These are phyloP conservation scores for Hipposideros armiger DNA, from an alignment of 2,113 vertebrate species.

Conservation along the genomic window DNA sequence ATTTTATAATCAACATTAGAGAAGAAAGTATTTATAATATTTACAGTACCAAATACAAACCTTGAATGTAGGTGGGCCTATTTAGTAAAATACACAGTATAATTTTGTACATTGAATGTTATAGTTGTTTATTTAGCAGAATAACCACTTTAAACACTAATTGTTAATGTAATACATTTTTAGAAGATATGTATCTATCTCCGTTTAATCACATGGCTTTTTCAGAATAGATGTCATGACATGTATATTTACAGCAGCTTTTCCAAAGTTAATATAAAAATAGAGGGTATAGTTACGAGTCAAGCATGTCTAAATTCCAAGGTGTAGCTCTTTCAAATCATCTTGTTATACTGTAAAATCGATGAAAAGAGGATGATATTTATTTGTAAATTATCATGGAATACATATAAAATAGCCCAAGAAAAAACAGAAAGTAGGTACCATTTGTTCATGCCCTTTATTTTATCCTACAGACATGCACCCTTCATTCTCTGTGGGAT, in stretches of 20 bases:
- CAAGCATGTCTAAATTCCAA: not conserved
- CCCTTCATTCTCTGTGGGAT: not conserved
- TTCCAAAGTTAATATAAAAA: not conserved
- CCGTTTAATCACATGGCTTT: not conserved
- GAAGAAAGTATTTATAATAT: not conserved
- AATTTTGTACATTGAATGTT: not conserved
- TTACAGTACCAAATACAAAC: slow-evolving; percentile 14
- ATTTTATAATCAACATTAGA: not conserved
- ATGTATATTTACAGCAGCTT: not conserved
- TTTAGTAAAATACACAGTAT: not conserved
- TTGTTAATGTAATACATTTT: not conserved
- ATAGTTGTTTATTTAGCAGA: not conserved
- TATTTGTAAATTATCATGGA: not conserved
- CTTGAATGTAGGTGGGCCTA: not conserved
- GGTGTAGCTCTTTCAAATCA: not conserved
- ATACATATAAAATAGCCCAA: not conserved
- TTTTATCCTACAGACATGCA: not conserved
- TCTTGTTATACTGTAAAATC: not conserved
- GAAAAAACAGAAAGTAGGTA: not conserved
- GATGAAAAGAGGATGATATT: not conserved
- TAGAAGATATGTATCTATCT: accelerated
- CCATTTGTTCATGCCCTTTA: not conserved
- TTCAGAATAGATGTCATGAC: not conserved
- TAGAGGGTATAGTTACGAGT: not conserved
- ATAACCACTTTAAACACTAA: not conserved